These are phyloP conservation scores for Ypsolopha sequella DNA, from an alignment of 2,888 invertebrate genomes.

Conservation along the genomic window DNA sequence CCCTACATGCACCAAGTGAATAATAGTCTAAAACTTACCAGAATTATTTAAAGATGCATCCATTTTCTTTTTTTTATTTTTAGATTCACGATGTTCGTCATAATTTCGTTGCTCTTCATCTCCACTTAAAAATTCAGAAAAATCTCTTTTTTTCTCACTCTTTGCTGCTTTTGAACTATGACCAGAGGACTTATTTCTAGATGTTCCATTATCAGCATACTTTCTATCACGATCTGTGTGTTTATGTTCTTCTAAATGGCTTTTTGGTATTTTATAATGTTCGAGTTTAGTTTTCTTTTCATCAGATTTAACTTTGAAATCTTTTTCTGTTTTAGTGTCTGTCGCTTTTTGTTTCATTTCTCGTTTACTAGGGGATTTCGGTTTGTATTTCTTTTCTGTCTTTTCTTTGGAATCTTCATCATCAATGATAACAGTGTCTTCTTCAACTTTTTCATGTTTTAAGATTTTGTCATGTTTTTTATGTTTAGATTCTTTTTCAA, in stretches of 20 bases:
- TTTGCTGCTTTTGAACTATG: constrained; percentile 3
- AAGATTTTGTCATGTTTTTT: not conserved
- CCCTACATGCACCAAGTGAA: not conserved
- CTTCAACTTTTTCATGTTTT: not conserved
- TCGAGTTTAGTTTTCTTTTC: not conserved
- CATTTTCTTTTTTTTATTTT: constrained; percentile 23
- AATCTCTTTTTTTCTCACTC: constrained; percentile 19
- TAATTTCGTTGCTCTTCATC: constrained; percentile 1
- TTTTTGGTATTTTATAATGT: constrained; percentile 3
- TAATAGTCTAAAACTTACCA: constrained; percentile 23
- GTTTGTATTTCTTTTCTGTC: not conserved
- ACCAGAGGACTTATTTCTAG: not conserved
- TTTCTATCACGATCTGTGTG: not conserved
- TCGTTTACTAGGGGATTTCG: too few relatives aligned
- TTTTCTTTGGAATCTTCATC: constrained; percentile 4
- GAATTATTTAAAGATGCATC: constrained; percentile 50
- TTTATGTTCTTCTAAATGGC: constrained; percentile 4
- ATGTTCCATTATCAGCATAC: not conserved
- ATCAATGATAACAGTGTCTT: too few relatives aligned
- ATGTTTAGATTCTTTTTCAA: not conserved
- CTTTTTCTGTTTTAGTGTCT: constrained; percentile 22
- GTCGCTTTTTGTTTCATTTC: constrained; percentile 14
- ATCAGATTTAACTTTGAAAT: not conserved
- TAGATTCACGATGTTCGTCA: constrained; percentile 13
- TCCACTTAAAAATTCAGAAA: constrained; percentile 34